phyloP scores from a whole-genome alignment of 2,888 invertebrate species.

The Hydrotaea diabolus region DNA sequence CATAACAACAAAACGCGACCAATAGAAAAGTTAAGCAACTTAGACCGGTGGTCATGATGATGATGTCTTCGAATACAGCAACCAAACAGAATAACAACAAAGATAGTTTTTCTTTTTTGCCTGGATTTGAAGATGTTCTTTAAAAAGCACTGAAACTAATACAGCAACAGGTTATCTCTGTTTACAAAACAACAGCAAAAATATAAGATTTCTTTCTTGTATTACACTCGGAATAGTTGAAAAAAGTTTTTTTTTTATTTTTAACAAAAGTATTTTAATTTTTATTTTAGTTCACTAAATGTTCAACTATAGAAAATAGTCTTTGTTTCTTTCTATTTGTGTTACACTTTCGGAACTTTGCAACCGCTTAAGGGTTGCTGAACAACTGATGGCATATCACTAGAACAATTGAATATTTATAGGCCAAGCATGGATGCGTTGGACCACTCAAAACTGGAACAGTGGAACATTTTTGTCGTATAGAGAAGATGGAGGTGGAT shows the following conservation, averaged over 20 bases:
- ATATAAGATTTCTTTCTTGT: too few relatives aligned
- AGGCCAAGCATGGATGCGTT: conserved; percentile 19
- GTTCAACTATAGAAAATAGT: background rate
- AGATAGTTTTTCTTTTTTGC: background rate
- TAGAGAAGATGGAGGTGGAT: too few relatives aligned
- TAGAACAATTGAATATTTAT: conserved; percentile 63
- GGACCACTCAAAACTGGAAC: background rate
- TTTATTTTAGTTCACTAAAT: too few relatives aligned
- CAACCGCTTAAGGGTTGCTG: conserved; percentile 38
- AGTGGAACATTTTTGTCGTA: background rate
- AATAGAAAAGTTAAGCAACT: conserved; percentile 74
- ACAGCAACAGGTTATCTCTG: background rate
- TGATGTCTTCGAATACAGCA: background rate
- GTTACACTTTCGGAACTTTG: conserved; percentile 36
- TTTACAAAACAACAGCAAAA: background rate
- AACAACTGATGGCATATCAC: conserved; percentile 58
- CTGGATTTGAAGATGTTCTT: conserved; percentile 12
- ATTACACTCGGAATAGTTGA: too few relatives aligned
- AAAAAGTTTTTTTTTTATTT: conserved; percentile 8
- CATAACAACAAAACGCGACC: conserved; percentile 74
- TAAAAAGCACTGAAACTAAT: conserved; percentile 1
- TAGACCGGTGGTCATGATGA: conserved; percentile 73
- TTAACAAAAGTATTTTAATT: background rate
- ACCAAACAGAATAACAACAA: background rate
- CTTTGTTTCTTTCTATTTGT: background rate